Evolutionary conservation across 1,140 invertebrate genomes (phyloP), one percentile per base, ranked within the genome.

Genomic region (Drosophila orosa): DNA sequence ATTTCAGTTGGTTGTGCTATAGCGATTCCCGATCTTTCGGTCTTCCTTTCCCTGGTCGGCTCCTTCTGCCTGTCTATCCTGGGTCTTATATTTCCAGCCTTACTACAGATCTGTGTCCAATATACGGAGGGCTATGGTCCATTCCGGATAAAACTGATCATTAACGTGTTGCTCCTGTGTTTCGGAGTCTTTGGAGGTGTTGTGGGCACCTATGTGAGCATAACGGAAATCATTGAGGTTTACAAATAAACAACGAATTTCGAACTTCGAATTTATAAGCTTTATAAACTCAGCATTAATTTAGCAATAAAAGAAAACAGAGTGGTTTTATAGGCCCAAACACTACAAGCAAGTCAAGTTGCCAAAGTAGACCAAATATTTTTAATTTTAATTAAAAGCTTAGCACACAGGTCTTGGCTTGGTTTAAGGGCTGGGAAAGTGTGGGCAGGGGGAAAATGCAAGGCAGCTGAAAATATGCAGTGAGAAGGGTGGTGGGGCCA

Each of bases 21-120:
- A 9, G 94, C 95, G 3, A 95, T 99, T 48, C 97, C 98, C 0
- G 95, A 98, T 87, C 93, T 99, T 5, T 97, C 97, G 8, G 95
- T 98, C 1, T 96, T 99, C 81, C 99, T 99, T 27, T 97, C 98
- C 0, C 93, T 99, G 7, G 96, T 99, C 12, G 98, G 98, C 27
- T 94, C 94, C 59, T 94, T 99, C 13, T 97, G 96, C 69, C 94
- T 98, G 7, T 97, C 97, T 3, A 96, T 97, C 25, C 93, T 99
- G 13, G 98, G 98, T 1, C 93, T 99, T 0, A 97, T 99, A 78
- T 97, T 98, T 85, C 98, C 98, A 1, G 96, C 98, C 0, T 91
- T 98, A 25, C 96, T 99, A 3, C 84, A 91, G 67, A 90, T 91
- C 12, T 91, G 90, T 42, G 81, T 91, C 0, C 87, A 90, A 15